Percentiles rank a stretch among this genome's conserved stretches.
phyloP scores from a whole-genome alignment of 2,797 vertebrate genomes.

The Neosalanx taihuensis region DNA sequence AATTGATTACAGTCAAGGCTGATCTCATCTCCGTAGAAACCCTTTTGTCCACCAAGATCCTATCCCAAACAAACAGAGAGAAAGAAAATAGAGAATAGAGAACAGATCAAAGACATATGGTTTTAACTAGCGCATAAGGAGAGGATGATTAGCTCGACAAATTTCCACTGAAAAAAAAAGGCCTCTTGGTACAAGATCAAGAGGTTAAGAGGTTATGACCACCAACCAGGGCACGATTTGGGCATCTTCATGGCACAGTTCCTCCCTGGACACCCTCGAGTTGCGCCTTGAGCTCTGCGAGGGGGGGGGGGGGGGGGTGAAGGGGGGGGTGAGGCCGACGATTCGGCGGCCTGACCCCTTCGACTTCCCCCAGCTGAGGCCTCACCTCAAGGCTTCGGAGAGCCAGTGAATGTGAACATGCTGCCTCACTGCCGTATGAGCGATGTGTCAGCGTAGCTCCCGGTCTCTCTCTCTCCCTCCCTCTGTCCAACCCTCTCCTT shows the following conservation, averaged over 20 bases:
- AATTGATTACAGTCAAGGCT: slow-evolving; percentile 19
- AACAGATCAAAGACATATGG: slow-evolving; percentile 12
- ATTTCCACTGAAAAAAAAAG: background rate
- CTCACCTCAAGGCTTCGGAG: background rate
- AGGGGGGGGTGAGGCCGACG: background rate
- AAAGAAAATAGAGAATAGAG: no score
- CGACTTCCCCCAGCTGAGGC: slow-evolving; percentile 9
- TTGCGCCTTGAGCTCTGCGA: background rate
- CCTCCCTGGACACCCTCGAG: background rate
- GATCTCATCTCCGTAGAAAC: slow-evolving; percentile 27
- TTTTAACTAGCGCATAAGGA: background rate
- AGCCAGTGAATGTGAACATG: background rate
- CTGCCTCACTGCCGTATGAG: background rate
- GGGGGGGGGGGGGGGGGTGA: background rate
- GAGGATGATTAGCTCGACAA: slow-evolving; percentile 9
- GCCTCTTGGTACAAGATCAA: background rate
- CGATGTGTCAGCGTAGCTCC: slow-evolving; percentile 7
- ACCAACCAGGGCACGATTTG: background rate
- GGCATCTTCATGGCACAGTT: background rate
- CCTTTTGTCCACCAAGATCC: slow-evolving; percentile 1
- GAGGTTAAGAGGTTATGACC: background rate
- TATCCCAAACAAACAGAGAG: slow-evolving; percentile 16
- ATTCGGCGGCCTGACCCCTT: slow-evolving; percentile 5
- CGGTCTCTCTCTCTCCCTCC: background rate
- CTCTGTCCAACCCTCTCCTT: background rate